A percentile compares a stretch with the other conserved stretches of the same genome.
These are phyloP conservation scores for Clamator glandarius DNA, from an alignment of 2,797 vertebrate species.

Conservation along the genomic window DNA sequence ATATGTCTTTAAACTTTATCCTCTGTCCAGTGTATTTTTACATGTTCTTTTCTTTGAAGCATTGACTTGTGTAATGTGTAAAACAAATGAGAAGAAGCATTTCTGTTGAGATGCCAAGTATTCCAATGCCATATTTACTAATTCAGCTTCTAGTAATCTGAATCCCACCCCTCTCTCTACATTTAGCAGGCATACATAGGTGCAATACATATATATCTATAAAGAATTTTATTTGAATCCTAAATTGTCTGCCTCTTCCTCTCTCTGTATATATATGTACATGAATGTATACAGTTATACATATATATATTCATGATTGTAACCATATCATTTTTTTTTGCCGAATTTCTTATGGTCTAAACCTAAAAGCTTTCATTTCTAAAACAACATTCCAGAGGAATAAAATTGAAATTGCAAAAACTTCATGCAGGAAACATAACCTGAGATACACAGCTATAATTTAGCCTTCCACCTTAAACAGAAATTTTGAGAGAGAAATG, in stretches of 20 bases:
- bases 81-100: not conserved
- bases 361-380: not conserved
- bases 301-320: not conserved
- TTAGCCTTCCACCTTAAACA: not conserved
- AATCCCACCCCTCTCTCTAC: not conserved
- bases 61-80: not conserved
- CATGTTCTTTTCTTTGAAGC: not conserved
- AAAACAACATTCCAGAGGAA: not conserved
- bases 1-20: not conserved
- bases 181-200: not conserved
- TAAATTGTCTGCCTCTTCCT: not conserved
- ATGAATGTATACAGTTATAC: not conserved
- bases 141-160: not conserved
- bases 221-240: not conserved
- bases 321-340: not conserved
- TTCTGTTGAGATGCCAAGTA: not conserved
- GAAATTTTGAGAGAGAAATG: not conserved
- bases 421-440: not conserved
- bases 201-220: not conserved
- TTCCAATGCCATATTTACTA: not conserved
- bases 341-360: not conserved
- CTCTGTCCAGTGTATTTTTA: not conserved
- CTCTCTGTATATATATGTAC: not conserved
- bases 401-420: not conserved
- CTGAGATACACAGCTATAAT: not conserved